Evolutionary conservation across 2,113 vertebrate species (phyloP).

Genomic region (Saccopteryx bilineata): DNA sequence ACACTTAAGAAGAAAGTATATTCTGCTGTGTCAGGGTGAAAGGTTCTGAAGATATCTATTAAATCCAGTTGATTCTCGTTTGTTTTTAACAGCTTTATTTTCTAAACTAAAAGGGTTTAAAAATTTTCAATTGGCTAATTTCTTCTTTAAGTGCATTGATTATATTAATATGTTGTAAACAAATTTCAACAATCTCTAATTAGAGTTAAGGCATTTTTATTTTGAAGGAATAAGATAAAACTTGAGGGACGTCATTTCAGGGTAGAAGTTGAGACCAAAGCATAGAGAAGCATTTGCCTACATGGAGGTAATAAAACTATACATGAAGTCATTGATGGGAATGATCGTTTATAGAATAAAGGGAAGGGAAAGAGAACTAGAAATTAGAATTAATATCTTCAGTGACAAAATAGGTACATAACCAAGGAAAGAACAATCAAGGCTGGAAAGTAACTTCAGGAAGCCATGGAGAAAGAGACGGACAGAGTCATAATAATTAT

Average conservation of each 20-base stretch:
- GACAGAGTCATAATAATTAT: constrained; percentile 13
- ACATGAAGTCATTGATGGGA: constrained; percentile 27
- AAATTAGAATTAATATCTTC: constrained; percentile 39
- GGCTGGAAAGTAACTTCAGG: not conserved
- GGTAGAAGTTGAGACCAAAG: not conserved
- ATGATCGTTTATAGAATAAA: constrained; percentile 33
- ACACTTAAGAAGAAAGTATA: no score
- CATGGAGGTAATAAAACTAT: not conserved
- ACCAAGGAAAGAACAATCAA: constrained; percentile 38
- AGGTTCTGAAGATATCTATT: no score
- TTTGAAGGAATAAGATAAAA: not conserved
- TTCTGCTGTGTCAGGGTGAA: no score
- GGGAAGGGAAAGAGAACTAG: not conserved
- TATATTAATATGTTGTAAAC: constrained; percentile 9
- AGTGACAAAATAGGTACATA: not conserved
- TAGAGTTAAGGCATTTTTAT: not conserved
- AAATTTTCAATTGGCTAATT: not conserved
- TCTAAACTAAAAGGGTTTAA: not conserved
- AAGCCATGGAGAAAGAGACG: not conserved
- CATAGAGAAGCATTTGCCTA: not conserved
- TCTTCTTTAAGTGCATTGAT: not conserved
- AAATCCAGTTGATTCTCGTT: not conserved
- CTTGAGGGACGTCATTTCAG: not conserved
- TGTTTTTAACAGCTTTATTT: constrained; percentile 27
- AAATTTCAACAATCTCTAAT: not conserved